A percentile compares a stretch with the other conserved stretches of the same genome.
Conservation (phyloP, 2,888 invertebrate genomes). For the Panopea generosa region DNA sequence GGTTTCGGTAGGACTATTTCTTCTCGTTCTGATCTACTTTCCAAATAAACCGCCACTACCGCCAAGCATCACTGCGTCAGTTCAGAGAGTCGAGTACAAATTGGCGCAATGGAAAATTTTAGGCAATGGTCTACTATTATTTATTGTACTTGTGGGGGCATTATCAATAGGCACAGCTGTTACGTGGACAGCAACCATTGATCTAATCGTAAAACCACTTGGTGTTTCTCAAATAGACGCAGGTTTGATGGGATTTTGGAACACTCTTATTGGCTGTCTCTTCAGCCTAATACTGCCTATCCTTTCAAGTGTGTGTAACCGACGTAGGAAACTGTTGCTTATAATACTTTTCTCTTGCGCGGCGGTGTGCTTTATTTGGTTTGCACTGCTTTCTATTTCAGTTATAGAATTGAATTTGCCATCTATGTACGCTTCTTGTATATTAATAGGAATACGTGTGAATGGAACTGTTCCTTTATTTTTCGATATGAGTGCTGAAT, state of each 20-base stretch:
- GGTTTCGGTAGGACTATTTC: conserved; percentile 28
- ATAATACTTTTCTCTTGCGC: conserved; percentile 20
- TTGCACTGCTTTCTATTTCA: conserved; percentile 31
- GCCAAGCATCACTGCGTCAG: conserved; percentile 73
- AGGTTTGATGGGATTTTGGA: conserved; percentile 56
- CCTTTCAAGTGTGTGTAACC: conserved; percentile 37
- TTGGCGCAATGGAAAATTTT: too few species aligned
- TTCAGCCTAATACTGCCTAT: conserved; percentile 33
- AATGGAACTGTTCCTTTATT: conserved; percentile 51
- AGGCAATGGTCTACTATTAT: conserved; percentile 42
- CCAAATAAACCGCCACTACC: conserved; percentile 76
- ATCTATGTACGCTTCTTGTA: conserved; percentile 42
- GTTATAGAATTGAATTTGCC: conserved; percentile 22
- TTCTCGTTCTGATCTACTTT: conserved; percentile 74
- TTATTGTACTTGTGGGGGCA: conserved; percentile 29
- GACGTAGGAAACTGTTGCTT: conserved; percentile 39
- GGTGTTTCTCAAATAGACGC: conserved; percentile 51
- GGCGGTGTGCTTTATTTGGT: conserved; percentile 31
- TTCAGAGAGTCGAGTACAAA: conserved; percentile 45
- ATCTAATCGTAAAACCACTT: conserved; percentile 41
- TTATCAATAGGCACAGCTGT: conserved; percentile 30
- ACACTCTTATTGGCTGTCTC: conserved; percentile 38
- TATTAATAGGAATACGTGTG: conserved; percentile 42
- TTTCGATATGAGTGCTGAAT: conserved; percentile 46
- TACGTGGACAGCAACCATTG: conserved; percentile 44